These are phyloP conservation scores for Pseudorasbora parva DNA, from an alignment of 2,113 vertebrate genomes.

Conservation along the genomic window DNA sequence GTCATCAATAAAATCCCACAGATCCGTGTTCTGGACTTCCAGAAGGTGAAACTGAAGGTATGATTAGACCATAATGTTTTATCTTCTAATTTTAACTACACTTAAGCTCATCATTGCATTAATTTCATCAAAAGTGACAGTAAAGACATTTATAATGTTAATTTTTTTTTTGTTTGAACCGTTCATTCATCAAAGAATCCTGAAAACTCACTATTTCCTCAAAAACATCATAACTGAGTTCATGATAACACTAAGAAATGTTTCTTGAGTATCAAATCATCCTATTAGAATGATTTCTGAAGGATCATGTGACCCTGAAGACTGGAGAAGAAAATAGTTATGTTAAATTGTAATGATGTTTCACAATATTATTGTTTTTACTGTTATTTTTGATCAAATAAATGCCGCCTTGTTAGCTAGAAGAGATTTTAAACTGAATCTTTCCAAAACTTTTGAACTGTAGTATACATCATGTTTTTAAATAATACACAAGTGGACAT, in stretches of 20 bases:
- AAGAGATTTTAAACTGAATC: not conserved
- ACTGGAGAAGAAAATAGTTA: not conserved
- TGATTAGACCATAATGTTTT: conserved; percentile 49
- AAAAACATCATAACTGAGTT: not conserved
- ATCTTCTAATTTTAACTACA: not conserved
- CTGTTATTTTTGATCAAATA: not conserved
- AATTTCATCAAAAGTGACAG: not conserved
- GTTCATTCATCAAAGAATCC: too few species aligned
- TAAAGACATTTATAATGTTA: not conserved
- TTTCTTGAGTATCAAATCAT: not conserved
- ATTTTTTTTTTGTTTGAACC: too few species aligned
- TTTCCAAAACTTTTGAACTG: not conserved
- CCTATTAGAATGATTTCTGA: not conserved
- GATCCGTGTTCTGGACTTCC: conserved; percentile 95
- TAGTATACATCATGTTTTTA: not conserved
- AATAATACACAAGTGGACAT: too few species aligned
- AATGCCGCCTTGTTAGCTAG: not conserved
- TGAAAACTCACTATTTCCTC: too few species aligned
- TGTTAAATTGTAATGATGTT: not conserved
- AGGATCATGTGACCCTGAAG: too few species aligned
- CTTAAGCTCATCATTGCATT: not conserved
- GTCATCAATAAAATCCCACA: conserved; percentile 95
- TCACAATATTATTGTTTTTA: not conserved
- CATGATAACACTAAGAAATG: not conserved
- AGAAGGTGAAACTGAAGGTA: conserved; percentile 97